Evolutionary conservation across 2,888 invertebrate species (phyloP).

Genomic region (Achlya flavicornis): DNA sequence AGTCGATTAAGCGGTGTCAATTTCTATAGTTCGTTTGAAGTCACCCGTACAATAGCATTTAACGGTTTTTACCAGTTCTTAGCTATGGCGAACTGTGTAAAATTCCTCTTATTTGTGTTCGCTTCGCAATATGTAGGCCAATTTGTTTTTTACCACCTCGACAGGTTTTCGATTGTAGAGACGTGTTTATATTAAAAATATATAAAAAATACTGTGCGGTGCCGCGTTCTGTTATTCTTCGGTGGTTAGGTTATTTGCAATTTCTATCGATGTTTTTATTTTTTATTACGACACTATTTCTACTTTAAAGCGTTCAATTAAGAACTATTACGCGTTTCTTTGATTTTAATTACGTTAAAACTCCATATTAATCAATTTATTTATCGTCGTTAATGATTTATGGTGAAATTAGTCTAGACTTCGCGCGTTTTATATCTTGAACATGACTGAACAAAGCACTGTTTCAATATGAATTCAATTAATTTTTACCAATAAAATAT

Average conservation of each 20-base stretch:
- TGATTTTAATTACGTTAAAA: constrained; percentile 34
- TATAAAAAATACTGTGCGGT: constrained; percentile 24
- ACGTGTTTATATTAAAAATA: constrained; percentile 37
- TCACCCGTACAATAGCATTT: constrained; percentile 57
- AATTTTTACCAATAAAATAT: neutral
- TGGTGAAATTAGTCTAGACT: neutral
- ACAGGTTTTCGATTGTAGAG: constrained; percentile 68
- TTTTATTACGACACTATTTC: constrained; percentile 44
- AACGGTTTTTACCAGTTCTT: constrained; percentile 66
- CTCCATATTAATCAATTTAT: constrained; percentile 28
- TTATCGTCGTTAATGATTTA: neutral
- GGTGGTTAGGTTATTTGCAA: constrained; percentile 52
- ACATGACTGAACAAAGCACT: constrained; percentile 19
- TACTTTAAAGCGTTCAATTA: constrained; percentile 22
- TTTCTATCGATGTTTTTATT: constrained; percentile 57
- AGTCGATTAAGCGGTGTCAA: constrained; percentile 33
- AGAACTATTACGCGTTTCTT: constrained; percentile 30
- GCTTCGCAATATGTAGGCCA: constrained; percentile 70
- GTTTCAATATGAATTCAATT: neutral
- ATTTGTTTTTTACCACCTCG: constrained; percentile 62
- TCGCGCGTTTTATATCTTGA: constrained; percentile 19
- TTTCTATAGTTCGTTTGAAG: constrained; percentile 39
- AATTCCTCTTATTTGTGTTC: constrained; percentile 71
- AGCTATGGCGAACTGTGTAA: constrained; percentile 62
- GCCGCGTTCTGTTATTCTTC: constrained; percentile 57